Evolutionary conservation across 2,888 invertebrate genomes (phyloP), one percentile per base, ranked within the genome.

Genomic region (Mystacides longicornis): DNA sequence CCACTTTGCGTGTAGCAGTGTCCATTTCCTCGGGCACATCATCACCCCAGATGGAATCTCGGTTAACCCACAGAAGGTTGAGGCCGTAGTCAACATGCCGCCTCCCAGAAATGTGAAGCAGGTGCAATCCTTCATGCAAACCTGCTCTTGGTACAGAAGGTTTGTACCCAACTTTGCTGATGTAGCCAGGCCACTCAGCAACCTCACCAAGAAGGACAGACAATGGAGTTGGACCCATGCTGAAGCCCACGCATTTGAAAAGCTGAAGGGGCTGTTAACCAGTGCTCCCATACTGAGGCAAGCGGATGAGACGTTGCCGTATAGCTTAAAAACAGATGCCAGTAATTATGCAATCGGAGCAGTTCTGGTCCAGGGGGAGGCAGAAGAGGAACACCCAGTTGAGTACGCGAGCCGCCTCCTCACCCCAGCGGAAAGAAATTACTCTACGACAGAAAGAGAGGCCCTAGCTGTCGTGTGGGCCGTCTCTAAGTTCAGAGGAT

Each of bases 391-490:
- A 49, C 60, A 61, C 22, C 63, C 61, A 22, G 60, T 66, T 2
- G 64, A 65, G 43, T 68, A 65, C 45, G 64, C 64, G 1, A 65
- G 64, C 48, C 57, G 65, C 14, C 49, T 65, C 0, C 42, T 66
- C 18, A 62, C 53, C 1, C 3, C 49, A 4, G 64, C 67, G 3
- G 71, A 75, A 60, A 52, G 58, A 1, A 71, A 70, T 16, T 73
- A 73, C 46, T 62, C 66, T 0, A 68, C 69, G 0, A 71, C 70
- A 0, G 72, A 75, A 55, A 63, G 69, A 14, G 75, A 75, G 62
- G 66, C 64, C 0, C 57, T 68, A 11, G 66, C 67, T 2, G 49
- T 49, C 2, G 49, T 49, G 18, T 49, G 49, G 31, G 47, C 47
- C 2, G 20, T 47, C 9, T 19, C 47, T 3, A 47, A 47, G 16